Conservation (phyloP, 2,888 invertebrate species). For the Drosophila robusta region DNA sequence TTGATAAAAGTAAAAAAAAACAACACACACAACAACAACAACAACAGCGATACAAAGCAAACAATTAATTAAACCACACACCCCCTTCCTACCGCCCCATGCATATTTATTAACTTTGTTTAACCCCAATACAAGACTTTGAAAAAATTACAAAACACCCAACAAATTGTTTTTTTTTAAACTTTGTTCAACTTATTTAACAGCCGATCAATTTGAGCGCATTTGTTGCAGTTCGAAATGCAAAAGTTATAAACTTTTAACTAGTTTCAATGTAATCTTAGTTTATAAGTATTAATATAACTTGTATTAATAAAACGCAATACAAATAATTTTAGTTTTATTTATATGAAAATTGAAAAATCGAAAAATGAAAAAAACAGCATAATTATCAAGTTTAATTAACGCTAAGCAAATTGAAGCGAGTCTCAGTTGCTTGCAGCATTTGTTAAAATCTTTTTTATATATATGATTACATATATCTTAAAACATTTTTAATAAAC, state of each 20-base stretch:
- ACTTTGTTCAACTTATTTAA: conserved; percentile 38
- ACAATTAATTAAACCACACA: conserved; percentile 21
- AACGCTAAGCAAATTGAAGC: conserved; percentile 68
- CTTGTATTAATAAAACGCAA: conserved; percentile 75
- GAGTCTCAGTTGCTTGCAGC: conserved; percentile 56
- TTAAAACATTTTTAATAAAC: conserved; percentile 68
- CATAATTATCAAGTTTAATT: conserved; percentile 54
- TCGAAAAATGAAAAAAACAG: conserved; percentile 18
- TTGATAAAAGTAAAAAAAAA: conserved; percentile 27
- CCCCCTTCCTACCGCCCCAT: not conserved
- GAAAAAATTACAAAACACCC: conserved; percentile 31
- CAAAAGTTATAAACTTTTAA: conserved; percentile 54
- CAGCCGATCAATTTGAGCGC: conserved; percentile 27
- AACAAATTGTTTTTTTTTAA: conserved; percentile 29
- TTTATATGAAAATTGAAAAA: conserved; percentile 51
- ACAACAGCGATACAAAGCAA: conserved; percentile 26
- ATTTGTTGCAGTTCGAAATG: conserved; percentile 55
- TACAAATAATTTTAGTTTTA: conserved; percentile 77
- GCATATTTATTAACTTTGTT: conserved; percentile 54
- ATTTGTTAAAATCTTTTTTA: conserved; percentile 69
- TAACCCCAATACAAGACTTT: conserved; percentile 43
- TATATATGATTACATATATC: conserved; percentile 64
- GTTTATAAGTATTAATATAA: conserved; percentile 61
- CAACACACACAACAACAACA: conserved; percentile 14
- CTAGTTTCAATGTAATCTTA: conserved; percentile 74